Conservation (phyloP, 2,888 invertebrate genomes). For the Archaeoteleia sp. region DNA sequence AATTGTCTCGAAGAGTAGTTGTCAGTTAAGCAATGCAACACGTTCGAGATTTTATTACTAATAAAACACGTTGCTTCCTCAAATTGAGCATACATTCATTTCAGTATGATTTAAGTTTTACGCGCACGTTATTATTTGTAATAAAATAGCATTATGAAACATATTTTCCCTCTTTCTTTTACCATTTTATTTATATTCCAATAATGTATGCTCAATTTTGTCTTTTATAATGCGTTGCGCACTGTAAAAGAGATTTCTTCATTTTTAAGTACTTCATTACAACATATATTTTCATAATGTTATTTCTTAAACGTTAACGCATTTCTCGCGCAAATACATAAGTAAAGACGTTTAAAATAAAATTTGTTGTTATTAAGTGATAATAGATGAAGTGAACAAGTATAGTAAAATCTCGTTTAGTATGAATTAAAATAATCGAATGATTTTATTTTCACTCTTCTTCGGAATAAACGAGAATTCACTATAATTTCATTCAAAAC, state of each 20-base stretch:
- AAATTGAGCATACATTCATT: slow-evolving; percentile 19
- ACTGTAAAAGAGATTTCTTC: slow-evolving; percentile 17
- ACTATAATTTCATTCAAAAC: background rate
- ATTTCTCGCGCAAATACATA: slow-evolving; percentile 13
- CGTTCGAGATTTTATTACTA: slow-evolving; percentile 11
- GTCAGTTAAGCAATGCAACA: background rate
- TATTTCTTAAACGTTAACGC: slow-evolving; percentile 24
- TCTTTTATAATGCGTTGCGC: slow-evolving; percentile 13
- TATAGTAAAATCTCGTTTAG: background rate
- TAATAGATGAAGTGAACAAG: background rate
- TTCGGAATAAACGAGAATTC: no score
- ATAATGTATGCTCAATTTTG: slow-evolving; percentile 24
- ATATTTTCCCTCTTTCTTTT: no score
- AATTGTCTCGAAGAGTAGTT: slow-evolving; percentile 19
- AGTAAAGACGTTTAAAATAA: slow-evolving; percentile 2
- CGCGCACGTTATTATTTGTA: no score
- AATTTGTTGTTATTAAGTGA: slow-evolving; percentile 12
- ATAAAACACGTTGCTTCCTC: slow-evolving; percentile 4
- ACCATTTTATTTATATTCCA: no score
- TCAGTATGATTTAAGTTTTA: slow-evolving; percentile 14
- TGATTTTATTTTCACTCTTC: no score
- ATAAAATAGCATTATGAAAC: no score
- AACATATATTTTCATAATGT: slow-evolving; percentile 35
- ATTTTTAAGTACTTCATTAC: slow-evolving; percentile 12
- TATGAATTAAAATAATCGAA: no score